phyloP scores from a whole-genome alignment of 2,888 invertebrate genomes.

The Tuta absoluta region DNA sequence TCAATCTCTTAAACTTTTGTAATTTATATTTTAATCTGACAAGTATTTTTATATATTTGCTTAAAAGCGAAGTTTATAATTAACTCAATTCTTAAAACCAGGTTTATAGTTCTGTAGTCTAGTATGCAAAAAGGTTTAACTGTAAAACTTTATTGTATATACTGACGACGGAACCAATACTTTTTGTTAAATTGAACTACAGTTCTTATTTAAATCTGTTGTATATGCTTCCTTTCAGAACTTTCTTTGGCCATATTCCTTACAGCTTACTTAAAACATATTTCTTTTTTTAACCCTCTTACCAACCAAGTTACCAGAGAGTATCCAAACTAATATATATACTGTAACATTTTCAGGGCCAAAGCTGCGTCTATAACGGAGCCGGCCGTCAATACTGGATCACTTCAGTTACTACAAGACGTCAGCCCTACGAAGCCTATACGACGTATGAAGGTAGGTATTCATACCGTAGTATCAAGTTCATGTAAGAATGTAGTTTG shows the following conservation, averaged over 20 bases:
- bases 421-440: conserved; percentile 74
- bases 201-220: neutral
- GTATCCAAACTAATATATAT: neutral
- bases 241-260: neutral
- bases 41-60: neutral
- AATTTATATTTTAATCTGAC: neutral
- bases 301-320: neutral
- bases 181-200: too few relatives aligned
- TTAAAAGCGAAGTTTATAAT: neutral
- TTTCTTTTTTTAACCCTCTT: conserved; percentile 23
- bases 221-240: neutral
- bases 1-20: too few relatives aligned
- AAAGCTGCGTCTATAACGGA: conserved; percentile 71
- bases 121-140: neutral
- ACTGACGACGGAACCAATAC: neutral
- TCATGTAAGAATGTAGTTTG: too few relatives aligned
- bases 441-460: conserved; percentile 63
- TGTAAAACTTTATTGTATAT: neutral
- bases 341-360: conserved; percentile 54
- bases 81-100: neutral
- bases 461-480: too few relatives aligned
- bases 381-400: conserved; percentile 62
- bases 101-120: neutral
- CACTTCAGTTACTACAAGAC: conserved; percentile 67
- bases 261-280: neutral